Conservation (phyloP, 2,797 vertebrate species). For the Parotocinclus haroldoi region DNA sequence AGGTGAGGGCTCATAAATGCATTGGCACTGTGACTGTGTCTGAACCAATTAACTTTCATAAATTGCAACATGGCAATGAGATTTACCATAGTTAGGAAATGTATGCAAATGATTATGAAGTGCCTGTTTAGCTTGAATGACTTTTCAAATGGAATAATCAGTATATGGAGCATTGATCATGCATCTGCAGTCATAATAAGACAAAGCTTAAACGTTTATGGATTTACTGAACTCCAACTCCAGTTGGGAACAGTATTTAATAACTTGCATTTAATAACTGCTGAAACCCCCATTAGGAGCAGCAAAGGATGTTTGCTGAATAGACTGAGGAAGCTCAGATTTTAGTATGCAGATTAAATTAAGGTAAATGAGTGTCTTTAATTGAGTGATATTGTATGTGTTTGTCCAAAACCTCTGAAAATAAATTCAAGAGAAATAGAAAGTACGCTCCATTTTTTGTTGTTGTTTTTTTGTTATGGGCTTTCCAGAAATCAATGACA, state of each 20-base stretch:
- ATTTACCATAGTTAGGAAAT: constrained; percentile 34
- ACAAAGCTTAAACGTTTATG: too few species aligned
- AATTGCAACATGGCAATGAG: constrained; percentile 30
- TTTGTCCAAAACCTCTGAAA: neutral
- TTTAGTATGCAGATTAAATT: too few species aligned
- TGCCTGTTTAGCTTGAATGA: constrained; percentile 25
- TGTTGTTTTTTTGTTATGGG: neutral
- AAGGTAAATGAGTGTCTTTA: too few species aligned
- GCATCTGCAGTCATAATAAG: neutral
- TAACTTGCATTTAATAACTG: too few species aligned
- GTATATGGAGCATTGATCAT: neutral
- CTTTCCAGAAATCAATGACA: constrained; percentile 11
- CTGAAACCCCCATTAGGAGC: too few species aligned
- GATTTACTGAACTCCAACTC: too few species aligned
- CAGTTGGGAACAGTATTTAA: too few species aligned
- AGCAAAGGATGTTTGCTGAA: too few species aligned
- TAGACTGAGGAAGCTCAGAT: too few species aligned
- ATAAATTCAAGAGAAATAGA: neutral
- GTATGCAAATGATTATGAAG: constrained; percentile 43
- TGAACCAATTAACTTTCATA: constrained; percentile 35
- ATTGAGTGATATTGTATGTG: neutral
- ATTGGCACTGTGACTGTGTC: constrained; percentile 30
- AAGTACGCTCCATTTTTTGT: neutral
- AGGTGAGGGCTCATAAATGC: constrained; percentile 30
- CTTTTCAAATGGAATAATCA: neutral